Percentiles rank a stretch among this genome's conserved stretches.
Evolutionary conservation across 2,113 vertebrate species (phyloP).

Genomic region (Carassius carassius): DNA sequence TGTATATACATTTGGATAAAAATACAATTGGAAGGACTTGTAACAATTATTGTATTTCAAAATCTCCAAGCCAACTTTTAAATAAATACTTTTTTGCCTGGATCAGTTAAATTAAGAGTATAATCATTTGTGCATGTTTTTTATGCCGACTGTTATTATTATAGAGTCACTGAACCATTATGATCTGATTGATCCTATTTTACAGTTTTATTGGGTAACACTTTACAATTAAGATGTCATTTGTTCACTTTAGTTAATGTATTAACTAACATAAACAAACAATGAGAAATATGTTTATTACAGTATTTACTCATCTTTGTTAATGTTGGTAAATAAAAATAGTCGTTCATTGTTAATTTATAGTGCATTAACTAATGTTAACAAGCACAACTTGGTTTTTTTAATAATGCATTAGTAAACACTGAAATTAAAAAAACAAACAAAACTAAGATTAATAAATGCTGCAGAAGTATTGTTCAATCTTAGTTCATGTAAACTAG

Average conservation of each 20-base stretch:
- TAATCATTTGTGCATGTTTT: background rate
- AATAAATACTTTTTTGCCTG: background rate
- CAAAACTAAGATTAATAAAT: background rate
- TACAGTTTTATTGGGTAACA: background rate
- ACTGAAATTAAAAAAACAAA: background rate
- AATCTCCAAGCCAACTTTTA: background rate
- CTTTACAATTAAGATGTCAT: background rate
- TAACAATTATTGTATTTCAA: background rate
- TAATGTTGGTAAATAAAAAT: background rate
- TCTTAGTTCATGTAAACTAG: background rate
- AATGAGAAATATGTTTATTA: background rate
- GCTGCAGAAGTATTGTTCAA: background rate
- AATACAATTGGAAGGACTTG: background rate
- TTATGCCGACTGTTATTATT: background rate
- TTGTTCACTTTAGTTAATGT: background rate
- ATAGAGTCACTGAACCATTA: background rate
- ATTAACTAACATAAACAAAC: background rate
- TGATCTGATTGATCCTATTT: background rate
- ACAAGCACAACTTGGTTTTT: background rate
- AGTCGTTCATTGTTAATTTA: background rate
- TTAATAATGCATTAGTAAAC: background rate
- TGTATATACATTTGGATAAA: background rate
- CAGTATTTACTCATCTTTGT: background rate
- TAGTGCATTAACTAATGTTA: background rate
- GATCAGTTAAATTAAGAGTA: background rate